A percentile compares a stretch with the other conserved stretches of the same genome.
Conservation (phyloP, 2,113 vertebrate genomes). For the Vireo altiloquus region DNA sequence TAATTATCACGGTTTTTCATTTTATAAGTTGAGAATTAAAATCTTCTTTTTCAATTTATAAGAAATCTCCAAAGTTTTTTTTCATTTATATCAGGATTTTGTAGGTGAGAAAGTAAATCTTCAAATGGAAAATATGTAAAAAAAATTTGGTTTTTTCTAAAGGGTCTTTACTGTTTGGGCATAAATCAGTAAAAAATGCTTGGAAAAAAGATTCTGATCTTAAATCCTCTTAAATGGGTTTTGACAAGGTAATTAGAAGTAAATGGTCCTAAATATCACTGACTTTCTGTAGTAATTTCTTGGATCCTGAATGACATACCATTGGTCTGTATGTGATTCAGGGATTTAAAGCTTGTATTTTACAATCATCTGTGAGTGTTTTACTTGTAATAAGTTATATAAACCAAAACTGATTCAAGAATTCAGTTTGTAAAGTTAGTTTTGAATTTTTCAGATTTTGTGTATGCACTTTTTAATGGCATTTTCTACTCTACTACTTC, state of each 20-base stretch:
- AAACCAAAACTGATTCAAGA: background rate
- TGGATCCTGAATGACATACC: background rate
- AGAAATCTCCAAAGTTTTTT: background rate
- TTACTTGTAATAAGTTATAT: background rate
- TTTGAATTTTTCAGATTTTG: background rate
- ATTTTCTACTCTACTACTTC: background rate
- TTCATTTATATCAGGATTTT: background rate
- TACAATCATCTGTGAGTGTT: background rate
- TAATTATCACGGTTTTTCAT: background rate
- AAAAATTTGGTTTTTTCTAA: background rate
- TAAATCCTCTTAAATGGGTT: background rate
- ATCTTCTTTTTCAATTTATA: background rate
- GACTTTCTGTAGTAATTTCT: background rate
- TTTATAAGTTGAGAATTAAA: background rate
- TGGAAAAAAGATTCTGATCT: background rate
- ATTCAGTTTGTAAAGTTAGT: background rate
- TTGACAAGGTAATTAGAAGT: background rate
- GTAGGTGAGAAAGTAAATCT: background rate
- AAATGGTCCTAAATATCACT: background rate
- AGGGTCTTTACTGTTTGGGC: background rate
- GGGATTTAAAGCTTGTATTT: background rate
- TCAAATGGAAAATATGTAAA: background rate
- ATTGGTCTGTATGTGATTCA: background rate
- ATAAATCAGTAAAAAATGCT: background rate
- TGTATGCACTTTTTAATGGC: background rate